Evolutionary conservation across 2,888 invertebrate species (phyloP), one percentile per base, ranked within the genome.

Genomic region (Eueremaeus valkanovi): DNA sequence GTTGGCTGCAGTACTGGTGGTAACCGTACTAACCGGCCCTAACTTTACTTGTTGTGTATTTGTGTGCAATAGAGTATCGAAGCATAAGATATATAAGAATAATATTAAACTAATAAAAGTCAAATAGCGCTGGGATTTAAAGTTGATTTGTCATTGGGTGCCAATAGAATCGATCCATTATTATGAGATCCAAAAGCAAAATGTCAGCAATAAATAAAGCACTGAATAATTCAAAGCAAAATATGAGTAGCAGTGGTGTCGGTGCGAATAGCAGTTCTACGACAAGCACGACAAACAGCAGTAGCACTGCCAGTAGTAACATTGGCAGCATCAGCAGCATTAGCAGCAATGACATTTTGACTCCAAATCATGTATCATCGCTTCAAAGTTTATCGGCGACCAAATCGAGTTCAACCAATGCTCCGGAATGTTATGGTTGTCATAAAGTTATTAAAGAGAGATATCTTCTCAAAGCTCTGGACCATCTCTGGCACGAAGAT

Each of bases 401-500:
- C 75, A 73, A 70, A 70, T 27, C 70, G 13, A 45, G 70, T 42
- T 40, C 70, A 58, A 74, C 76, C 33, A 70, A 40, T 42, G 70
- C 70, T 42, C 78, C 79, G 24, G 77, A 79, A 42, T 80, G 80
- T 55, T 79, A 77, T 16, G 80, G 80, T 6, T 79, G 80, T 75
- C 78, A 79, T 49, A 79, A 80, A 72, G 75, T 78, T 3, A 80
- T 79, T 42, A 73, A 76, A 21, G 80, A 80, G 55, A 68, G 79
- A 51, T 95, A 89, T 84, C 87, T 93, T 66, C 87, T 93, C 80
- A 91, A 91, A 83, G 93, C 93, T 0, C 86, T 94, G 85, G 93
- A 94, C 83, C 87, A 92, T 83, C 92, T 89, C 85, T 95, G 95
- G 94, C 95, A 95, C 85, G 94, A 95, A 81, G 94, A 94, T 85